Percentiles rank a stretch among this genome's conserved stretches.
These are phyloP conservation scores for Thamnaconus septentrionalis DNA, from an alignment of 2,113 vertebrate genomes.

Conservation along the genomic window DNA sequence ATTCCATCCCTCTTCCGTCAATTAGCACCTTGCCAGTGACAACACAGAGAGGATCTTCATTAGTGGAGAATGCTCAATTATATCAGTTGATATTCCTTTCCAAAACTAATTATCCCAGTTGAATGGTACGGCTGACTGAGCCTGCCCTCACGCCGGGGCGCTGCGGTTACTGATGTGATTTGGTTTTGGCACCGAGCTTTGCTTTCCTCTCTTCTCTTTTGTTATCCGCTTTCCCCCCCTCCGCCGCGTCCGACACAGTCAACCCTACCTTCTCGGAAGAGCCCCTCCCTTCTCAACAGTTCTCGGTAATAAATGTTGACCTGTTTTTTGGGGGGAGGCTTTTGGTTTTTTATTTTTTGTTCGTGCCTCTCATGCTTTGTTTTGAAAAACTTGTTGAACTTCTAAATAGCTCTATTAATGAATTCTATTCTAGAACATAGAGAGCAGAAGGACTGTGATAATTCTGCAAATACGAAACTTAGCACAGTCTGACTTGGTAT, in stretches of 20 bases:
- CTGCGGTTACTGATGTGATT: constrained; percentile 76
- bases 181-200: constrained; percentile 65
- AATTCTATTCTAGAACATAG: no score
- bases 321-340: neutral
- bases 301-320: constrained; percentile 12
- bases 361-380: constrained; percentile 15
- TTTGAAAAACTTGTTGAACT: constrained; percentile 9
- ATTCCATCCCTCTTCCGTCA: constrained; percentile 60
- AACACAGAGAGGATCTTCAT: constrained; percentile 81
- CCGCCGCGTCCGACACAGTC: constrained; percentile 28
- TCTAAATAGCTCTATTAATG: no score
- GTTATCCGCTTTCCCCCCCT: constrained; percentile 34
- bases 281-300: neutral
- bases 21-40: constrained; percentile 78
- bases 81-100: constrained; percentile 81
- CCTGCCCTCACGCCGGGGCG: constrained; percentile 66
- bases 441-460: no score
- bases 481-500: constrained; percentile 6
- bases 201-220: constrained; percentile 48
- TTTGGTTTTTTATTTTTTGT: neutral
- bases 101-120: constrained; percentile 83
- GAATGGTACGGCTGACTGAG: constrained; percentile 76
- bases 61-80: constrained; percentile 82
- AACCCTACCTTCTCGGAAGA: neutral
- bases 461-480: no score